Evolutionary conservation across 2,888 invertebrate genomes (phyloP).

Genomic region (Troglohyphantes excavatus): DNA sequence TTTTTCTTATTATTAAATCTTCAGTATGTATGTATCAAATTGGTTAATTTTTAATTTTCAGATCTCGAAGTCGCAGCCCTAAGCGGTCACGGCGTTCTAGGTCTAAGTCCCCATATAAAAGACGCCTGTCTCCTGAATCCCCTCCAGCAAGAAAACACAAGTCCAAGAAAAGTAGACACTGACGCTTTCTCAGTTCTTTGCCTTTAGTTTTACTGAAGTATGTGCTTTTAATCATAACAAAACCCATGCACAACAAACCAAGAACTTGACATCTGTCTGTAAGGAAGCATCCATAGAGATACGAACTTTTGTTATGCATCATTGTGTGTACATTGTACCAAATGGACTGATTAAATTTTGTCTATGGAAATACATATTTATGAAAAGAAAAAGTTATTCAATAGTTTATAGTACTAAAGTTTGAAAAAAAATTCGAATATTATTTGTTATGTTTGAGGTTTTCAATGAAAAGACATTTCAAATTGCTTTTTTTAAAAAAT

Average conservation of each 20-base stretch:
- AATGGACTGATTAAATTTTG: slow-evolving; percentile 19
- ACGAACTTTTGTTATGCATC: slow-evolving; percentile 32
- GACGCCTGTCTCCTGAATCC: slow-evolving; percentile 73
- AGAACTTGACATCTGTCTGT: slow-evolving; percentile 11
- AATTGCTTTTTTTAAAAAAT: too few species aligned
- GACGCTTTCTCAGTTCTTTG: slow-evolving; percentile 32
- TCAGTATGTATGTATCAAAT: too few species aligned
- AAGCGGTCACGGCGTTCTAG: slow-evolving; percentile 77
- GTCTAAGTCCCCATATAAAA: slow-evolving; percentile 78
- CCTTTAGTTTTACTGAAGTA: slow-evolving; percentile 34
- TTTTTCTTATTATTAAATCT: too few species aligned
- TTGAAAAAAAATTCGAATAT: too few species aligned
- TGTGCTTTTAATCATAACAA: slow-evolving; percentile 55
- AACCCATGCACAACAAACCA: slow-evolving; percentile 15
- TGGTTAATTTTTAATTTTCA: too few species aligned
- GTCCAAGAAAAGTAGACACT: slow-evolving; percentile 80
- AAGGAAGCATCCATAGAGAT: slow-evolving; percentile 26
- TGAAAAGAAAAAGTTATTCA: too few species aligned
- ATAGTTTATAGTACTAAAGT: too few species aligned
- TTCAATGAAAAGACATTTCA: too few species aligned
- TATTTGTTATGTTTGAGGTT: too few species aligned
- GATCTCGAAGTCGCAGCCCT: slow-evolving; percentile 80
- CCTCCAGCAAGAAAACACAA: slow-evolving; percentile 79
- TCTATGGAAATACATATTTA: background rate
- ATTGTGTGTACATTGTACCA: slow-evolving; percentile 25